Evolutionary conservation across 1,140 invertebrate species (phyloP).

Genomic region (Saxidomus purpurata): DNA sequence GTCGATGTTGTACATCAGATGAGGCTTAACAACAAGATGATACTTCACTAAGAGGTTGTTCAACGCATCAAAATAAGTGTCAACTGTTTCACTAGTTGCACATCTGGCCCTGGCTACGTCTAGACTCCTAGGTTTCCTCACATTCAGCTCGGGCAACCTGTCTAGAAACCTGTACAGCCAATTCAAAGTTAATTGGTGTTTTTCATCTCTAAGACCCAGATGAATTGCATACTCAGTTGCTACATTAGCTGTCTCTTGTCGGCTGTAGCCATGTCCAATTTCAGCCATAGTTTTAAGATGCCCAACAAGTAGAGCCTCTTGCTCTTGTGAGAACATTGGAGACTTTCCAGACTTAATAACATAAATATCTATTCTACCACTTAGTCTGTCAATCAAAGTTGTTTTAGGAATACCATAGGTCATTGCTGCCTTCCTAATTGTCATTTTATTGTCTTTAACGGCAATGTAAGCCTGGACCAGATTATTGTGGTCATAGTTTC

Average conservation of each 20-base stretch:
- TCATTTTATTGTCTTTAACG: not conserved
- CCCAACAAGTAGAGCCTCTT: not conserved
- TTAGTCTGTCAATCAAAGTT: slow-evolving; percentile 10
- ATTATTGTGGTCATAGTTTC: too few relatives aligned
- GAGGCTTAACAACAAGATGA: slow-evolving; percentile 74
- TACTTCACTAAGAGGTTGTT: not conserved
- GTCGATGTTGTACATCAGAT: slow-evolving; percentile 83
- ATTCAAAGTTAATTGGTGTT: slow-evolving; percentile 4
- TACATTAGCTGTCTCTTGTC: slow-evolving; percentile 16
- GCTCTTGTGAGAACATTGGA: not conserved
- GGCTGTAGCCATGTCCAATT: slow-evolving; percentile 16
- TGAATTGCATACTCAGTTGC: not conserved
- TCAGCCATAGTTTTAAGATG: slow-evolving; percentile 12
- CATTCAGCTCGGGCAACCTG: slow-evolving; percentile 33
- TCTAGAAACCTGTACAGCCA: slow-evolving; percentile 50
- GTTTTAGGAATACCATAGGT: not conserved
- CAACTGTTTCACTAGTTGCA: slow-evolving; percentile 29
- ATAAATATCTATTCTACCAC: slow-evolving; percentile 12
- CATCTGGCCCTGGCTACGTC: slow-evolving; percentile 35
- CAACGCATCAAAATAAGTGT: slow-evolving; percentile 34
- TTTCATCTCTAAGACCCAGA: slow-evolving; percentile 17
- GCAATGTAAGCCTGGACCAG: not conserved
- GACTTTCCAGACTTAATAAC: not conserved
- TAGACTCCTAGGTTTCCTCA: slow-evolving; percentile 48
- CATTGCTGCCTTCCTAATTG: not conserved